Evolutionary conservation across 2,113 vertebrate species (phyloP).

Genomic region (Trichechus manatus): DNA sequence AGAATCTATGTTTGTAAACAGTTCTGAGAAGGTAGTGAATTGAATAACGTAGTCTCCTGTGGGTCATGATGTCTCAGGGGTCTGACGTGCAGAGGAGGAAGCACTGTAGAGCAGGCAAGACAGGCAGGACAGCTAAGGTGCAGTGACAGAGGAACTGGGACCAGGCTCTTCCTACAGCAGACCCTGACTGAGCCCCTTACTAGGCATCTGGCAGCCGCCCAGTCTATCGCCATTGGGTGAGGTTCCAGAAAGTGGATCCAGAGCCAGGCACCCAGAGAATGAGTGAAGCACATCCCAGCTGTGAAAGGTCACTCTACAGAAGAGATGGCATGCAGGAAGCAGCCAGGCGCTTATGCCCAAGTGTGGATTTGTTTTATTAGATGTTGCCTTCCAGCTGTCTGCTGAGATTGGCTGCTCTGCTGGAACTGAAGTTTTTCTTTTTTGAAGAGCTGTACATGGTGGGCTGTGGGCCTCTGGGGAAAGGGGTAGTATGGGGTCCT

Average conservation of each 20-base stretch:
- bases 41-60: neutral
- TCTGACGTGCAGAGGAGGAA: neutral
- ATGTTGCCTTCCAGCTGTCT: neutral
- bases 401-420: neutral
- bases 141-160: neutral
- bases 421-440: neutral
- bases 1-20: neutral
- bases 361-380: too few species aligned
- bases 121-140: neutral
- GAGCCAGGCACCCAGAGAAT: neutral
- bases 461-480: neutral
- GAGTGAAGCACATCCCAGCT: neutral
- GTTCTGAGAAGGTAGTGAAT: neutral
- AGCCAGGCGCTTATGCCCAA: neutral
- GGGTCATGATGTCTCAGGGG: neutral
- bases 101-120: neutral
- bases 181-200: neutral
- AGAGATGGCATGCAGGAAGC: accelerated
- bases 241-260: neutral
- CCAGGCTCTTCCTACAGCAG: neutral
- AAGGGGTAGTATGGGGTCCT: neutral
- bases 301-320: neutral
- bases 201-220: neutral
- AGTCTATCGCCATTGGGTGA: neutral
- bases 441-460: neutral